A percentile compares a stretch with the other conserved stretches of the same genome.
Conservation (phyloP, 2,888 invertebrate species). For the Tortricodes alternella region DNA sequence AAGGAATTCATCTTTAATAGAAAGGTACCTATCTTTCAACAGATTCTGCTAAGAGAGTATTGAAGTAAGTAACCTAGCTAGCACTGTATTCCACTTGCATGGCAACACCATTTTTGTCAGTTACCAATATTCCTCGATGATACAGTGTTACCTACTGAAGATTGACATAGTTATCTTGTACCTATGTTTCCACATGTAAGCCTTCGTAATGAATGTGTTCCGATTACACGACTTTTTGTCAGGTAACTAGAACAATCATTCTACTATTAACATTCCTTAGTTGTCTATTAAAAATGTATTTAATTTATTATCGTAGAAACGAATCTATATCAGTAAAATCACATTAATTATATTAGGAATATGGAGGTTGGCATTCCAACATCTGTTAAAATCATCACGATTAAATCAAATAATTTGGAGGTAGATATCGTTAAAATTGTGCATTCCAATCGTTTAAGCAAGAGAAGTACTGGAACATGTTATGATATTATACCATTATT, state of each 20-base stretch:
- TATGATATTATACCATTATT: background rate
- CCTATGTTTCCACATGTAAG: background rate
- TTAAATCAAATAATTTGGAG: slow-evolving; percentile 24
- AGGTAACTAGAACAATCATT: slow-evolving; percentile 60
- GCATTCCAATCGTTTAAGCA: slow-evolving; percentile 6
- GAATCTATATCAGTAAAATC: slow-evolving; percentile 9
- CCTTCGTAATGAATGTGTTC: slow-evolving; percentile 25
- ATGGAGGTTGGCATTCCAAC: slow-evolving; percentile 17
- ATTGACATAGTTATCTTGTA: no score
- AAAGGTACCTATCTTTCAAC: no score
- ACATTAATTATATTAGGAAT: slow-evolving; percentile 1
- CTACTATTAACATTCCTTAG: slow-evolving; percentile 60
- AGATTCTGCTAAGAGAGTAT: no score
- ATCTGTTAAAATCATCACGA: slow-evolving; percentile 16
- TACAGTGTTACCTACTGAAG: no score
- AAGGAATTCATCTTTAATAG: no score
- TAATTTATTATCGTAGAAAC: slow-evolving; percentile 15
- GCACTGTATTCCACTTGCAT: no score
- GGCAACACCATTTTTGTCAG: no score
- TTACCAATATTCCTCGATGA: no score
- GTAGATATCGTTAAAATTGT: slow-evolving; percentile 15
- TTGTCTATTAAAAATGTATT: slow-evolving; percentile 51
- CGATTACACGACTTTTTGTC: slow-evolving; percentile 43
- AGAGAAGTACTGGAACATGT: slow-evolving; percentile 6
- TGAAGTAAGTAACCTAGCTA: no score